phyloP scores from a whole-genome alignment of 2,113 vertebrate genomes.

The Benthochromis sp. region DNA sequence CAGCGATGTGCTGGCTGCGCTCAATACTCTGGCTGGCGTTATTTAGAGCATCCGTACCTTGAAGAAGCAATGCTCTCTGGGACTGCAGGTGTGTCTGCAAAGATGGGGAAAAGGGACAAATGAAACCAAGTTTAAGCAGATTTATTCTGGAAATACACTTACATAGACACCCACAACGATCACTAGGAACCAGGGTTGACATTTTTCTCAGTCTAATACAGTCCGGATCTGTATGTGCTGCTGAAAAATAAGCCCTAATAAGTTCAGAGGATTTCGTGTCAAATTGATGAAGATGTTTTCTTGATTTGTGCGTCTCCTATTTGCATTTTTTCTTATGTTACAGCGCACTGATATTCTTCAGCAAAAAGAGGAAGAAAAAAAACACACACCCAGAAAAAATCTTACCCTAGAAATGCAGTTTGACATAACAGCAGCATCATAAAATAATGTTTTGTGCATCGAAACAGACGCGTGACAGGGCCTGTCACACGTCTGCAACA shows the following conservation, averaged over 20 bases:
- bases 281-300: not conserved
- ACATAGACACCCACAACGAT: not conserved
- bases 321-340: not conserved
- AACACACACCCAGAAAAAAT: not conserved
- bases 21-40: conserved; percentile 87
- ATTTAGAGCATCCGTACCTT: conserved; percentile 86
- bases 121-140: not conserved
- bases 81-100: conserved; percentile 80
- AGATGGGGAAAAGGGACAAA: not conserved
- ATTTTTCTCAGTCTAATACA: not conserved
- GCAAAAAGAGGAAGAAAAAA: not conserved
- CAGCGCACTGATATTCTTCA: not conserved
- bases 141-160: not conserved
- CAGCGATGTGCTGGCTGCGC: conserved; percentile 85
- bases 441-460: not conserved
- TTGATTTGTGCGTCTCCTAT: rapidly evolving
- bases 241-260: not conserved
- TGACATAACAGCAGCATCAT: not conserved
- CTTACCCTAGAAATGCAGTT: not conserved
- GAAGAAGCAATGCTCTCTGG: conserved; percentile 85
- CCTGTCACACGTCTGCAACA: not conserved
- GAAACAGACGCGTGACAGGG: rapidly evolving
- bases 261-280: rapidly evolving
- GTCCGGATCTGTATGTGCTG: not conserved
- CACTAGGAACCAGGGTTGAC: not conserved